phyloP scores from a whole-genome alignment of 2,888 invertebrate species.

The Monoplex corrugatus region DNA sequence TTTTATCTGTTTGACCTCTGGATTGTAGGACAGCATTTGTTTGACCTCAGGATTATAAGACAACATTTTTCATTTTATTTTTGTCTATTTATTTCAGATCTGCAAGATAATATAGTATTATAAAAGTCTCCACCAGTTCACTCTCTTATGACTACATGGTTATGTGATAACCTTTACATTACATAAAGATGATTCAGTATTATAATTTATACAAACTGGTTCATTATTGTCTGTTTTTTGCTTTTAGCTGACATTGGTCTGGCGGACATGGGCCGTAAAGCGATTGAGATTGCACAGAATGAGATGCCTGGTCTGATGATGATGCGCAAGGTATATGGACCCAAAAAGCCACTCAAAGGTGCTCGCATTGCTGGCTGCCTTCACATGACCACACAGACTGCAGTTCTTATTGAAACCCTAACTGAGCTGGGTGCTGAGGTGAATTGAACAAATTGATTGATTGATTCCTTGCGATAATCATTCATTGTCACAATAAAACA shows the following conservation, averaged over 20 bases:
- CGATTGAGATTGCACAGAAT: slow-evolving; percentile 97
- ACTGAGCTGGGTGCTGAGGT: slow-evolving; percentile 97
- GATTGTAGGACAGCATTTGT: too few species aligned
- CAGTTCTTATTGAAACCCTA: slow-evolving; percentile 98
- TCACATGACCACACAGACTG: slow-evolving; percentile 99
- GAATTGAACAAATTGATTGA: too few species aligned
- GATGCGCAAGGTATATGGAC: slow-evolving; percentile 93
- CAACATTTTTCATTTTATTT: too few species aligned
- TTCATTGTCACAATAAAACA: not conserved
- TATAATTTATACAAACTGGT: not conserved
- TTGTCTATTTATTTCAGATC: too few species aligned
- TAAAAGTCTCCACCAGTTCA: too few species aligned
- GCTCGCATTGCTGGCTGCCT: slow-evolving; percentile 98
- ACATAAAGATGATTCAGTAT: not conserved
- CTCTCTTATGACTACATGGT: too few species aligned
- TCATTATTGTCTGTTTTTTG: not conserved
- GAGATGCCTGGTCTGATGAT: slow-evolving; percentile 99
- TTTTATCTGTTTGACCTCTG: too few species aligned
- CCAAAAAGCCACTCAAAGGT: slow-evolving; percentile 93
- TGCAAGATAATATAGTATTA: too few species aligned
- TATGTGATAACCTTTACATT: not conserved
- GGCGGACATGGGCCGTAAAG: slow-evolving; percentile 97
- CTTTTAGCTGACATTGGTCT: slow-evolving; percentile 92
- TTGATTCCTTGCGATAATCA: not conserved
- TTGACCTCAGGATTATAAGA: too few species aligned